phyloP scores from a whole-genome alignment of 1,140 invertebrate genomes.

The Macrobrachium nipponense region DNA sequence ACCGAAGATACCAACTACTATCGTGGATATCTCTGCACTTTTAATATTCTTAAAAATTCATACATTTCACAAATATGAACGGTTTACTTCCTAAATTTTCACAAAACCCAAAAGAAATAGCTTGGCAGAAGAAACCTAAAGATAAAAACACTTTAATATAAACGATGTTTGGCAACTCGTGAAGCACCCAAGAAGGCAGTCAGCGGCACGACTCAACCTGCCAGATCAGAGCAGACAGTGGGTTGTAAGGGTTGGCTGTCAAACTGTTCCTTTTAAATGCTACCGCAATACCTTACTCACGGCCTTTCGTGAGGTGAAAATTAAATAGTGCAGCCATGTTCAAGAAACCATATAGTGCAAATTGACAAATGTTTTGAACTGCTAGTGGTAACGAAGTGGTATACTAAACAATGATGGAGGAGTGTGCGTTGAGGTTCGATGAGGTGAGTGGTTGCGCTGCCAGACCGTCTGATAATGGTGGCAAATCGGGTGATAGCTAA shows the following conservation, averaged over 20 bases:
- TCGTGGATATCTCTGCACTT: constrained; percentile 27
- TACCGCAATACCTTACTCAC: not conserved
- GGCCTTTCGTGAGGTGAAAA: not conserved
- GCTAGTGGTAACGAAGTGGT: too few species aligned
- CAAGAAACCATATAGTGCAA: too few species aligned
- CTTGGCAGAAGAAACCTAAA: not conserved
- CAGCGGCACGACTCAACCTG: constrained; percentile 56
- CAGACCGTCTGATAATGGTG: too few species aligned
- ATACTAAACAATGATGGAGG: too few species aligned
- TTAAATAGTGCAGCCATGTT: not conserved
- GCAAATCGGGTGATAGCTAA: too few species aligned
- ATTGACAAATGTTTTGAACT: too few species aligned
- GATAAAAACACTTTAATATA: not conserved
- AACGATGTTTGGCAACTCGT: constrained; percentile 6
- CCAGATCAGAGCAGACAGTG: constrained; percentile 52
- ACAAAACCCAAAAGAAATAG: not conserved
- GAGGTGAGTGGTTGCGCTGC: too few species aligned
- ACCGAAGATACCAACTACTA: not conserved
- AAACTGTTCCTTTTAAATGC: constrained; percentile 24
- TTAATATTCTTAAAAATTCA: constrained; percentile 1
- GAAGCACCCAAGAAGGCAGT: constrained; percentile 48
- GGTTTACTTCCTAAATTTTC: too few species aligned
- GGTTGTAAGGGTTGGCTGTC: constrained; percentile 32
- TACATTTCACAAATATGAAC: too few species aligned
- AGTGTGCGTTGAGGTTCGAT: too few species aligned